These are phyloP conservation scores for Panopea generosa DNA, from an alignment of 2,888 invertebrate species.

Conservation along the genomic window DNA sequence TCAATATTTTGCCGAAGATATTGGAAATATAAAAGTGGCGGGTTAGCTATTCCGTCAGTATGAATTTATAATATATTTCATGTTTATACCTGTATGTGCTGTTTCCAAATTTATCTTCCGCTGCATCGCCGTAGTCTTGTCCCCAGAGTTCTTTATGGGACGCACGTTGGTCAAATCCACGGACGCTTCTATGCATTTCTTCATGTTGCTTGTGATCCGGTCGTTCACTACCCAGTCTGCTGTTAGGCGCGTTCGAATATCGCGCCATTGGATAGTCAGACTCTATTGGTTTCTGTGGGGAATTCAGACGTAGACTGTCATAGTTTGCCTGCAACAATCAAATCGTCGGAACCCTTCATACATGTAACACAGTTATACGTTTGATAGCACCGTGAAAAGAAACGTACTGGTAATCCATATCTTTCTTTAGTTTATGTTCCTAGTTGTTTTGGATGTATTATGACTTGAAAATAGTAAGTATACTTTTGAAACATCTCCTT, in stretches of 20 bases:
- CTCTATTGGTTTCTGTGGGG: slow-evolving; percentile 33
- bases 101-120: slow-evolving; percentile 32
- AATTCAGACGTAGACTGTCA: slow-evolving; percentile 43
- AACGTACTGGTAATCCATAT: no score
- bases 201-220: neutral
- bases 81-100: slow-evolving; percentile 46
- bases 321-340: slow-evolving; percentile 36
- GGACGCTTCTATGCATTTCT: slow-evolving; percentile 1
- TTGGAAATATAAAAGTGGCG: no score
- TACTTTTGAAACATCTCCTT: no score
- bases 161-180: slow-evolving; percentile 16
- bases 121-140: slow-evolving; percentile 42
- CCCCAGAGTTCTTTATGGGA: slow-evolving; percentile 50
- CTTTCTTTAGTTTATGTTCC: no score
- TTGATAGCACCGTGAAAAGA: no score
- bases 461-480: no score
- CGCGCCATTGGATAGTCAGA: neutral
- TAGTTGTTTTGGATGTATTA: no score
- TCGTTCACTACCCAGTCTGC: neutral
- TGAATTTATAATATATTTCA: neutral
- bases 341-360: neutral
- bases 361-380: no score
- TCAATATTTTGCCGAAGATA: no score
- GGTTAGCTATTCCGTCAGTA: no score
- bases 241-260: neutral